A percentile compares a stretch with the other conserved stretches of the same genome.
Conservation (phyloP, 2,797 vertebrate species). For the Lacerta agilis region DNA sequence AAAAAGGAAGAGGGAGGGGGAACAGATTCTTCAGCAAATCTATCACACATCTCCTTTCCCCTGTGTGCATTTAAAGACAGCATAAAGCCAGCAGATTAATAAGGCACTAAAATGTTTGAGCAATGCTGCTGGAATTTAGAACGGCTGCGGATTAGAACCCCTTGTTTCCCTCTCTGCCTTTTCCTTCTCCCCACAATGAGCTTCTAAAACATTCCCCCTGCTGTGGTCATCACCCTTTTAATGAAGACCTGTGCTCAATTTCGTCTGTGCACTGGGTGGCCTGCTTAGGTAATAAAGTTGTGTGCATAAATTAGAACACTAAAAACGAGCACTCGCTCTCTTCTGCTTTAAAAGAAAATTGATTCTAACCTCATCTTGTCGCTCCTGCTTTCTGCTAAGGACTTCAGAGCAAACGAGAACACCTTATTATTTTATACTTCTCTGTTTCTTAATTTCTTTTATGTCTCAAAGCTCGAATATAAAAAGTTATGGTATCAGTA, state of each 20-base stretch:
- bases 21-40: slow-evolving; percentile 53
- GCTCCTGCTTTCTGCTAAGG: slow-evolving; percentile 7
- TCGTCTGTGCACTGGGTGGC: slow-evolving; percentile 19
- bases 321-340: background rate
- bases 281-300: background rate
- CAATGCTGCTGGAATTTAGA: slow-evolving; percentile 30
- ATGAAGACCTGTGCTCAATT: slow-evolving; percentile 7
- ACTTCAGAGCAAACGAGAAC: background rate
- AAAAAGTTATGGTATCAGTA: background rate
- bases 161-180: background rate
- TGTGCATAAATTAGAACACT: slow-evolving; percentile 11
- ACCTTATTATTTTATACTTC: too few species aligned
- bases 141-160: background rate
- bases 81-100: slow-evolving; percentile 54
- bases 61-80: slow-evolving; percentile 54
- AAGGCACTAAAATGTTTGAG: slow-evolving; percentile 51
- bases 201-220: slow-evolving; percentile 23
- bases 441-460: background rate
- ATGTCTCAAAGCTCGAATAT: background rate
- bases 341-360: slow-evolving; percentile 10
- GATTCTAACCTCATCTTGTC: slow-evolving; percentile 23
- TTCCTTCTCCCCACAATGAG: slow-evolving; percentile 31
- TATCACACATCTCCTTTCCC: slow-evolving; percentile 48
- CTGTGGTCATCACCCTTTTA: slow-evolving; percentile 37
- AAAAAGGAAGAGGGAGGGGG: slow-evolving; percentile 33